phyloP scores from a whole-genome alignment of 2,113 vertebrate species.

The Vanacampus margaritifer region DNA sequence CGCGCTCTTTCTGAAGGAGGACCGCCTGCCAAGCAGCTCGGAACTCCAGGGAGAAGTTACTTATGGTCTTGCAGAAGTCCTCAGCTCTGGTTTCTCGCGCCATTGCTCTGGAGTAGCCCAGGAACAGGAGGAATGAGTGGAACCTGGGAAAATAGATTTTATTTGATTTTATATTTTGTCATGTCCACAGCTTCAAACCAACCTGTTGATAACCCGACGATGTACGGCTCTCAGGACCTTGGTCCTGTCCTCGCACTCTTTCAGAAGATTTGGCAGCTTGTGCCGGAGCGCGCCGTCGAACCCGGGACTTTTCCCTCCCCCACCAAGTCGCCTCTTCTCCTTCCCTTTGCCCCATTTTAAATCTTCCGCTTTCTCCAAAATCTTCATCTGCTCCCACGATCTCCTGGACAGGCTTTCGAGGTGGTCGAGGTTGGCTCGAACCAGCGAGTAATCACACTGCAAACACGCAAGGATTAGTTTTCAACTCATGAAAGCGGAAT shows the following conservation, averaged over 20 bases:
- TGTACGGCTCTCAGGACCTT: constrained; percentile 73
- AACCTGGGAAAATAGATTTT: constrained; percentile 52
- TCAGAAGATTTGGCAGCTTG: constrained; percentile 62
- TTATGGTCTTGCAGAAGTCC: constrained; percentile 74
- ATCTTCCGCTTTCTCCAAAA: constrained; percentile 56
- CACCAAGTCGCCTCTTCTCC: constrained; percentile 25
- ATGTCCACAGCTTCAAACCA: not conserved
- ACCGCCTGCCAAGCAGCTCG: constrained; percentile 54
- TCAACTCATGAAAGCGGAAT: not conserved
- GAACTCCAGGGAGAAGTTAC: constrained; percentile 77
- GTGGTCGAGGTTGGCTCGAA: constrained; percentile 62
- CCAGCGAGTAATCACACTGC: constrained; percentile 69
- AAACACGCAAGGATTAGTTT: not conserved
- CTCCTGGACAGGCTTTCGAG: constrained; percentile 68
- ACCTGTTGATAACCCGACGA: constrained; percentile 73
- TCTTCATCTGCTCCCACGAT: constrained; percentile 70
- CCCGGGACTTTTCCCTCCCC: constrained; percentile 7
- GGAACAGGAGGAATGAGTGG: constrained; percentile 76
- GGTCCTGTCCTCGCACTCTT: constrained; percentile 68
- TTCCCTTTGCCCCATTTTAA: constrained; percentile 38
- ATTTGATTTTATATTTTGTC: not conserved
- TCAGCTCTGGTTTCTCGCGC: constrained; percentile 63
- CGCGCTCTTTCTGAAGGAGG: constrained; percentile 61
- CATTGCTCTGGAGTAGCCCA: constrained; percentile 70
- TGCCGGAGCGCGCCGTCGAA: constrained; percentile 40